Evolutionary conservation across 2,888 invertebrate genomes (phyloP).

Genomic region (Phengaris arion): DNA sequence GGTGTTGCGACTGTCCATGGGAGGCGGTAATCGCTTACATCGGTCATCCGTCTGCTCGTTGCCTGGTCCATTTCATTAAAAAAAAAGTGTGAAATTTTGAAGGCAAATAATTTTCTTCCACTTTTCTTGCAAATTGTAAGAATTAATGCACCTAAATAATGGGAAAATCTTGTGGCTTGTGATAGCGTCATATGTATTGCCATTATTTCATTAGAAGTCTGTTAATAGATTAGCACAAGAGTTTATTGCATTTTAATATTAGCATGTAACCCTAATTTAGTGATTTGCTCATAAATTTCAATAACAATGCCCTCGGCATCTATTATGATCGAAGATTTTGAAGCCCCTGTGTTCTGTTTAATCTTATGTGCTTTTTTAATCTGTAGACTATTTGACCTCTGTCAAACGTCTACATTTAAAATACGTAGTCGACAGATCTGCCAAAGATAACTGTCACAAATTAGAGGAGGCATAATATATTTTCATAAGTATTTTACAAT

Average conservation of each 20-base stretch:
- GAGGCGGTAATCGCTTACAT: too few species aligned
- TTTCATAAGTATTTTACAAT: not conserved
- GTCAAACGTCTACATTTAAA: not conserved
- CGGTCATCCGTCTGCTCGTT: too few species aligned
- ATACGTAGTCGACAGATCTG: not conserved
- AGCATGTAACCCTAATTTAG: constrained; percentile 26
- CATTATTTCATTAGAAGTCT: constrained; percentile 31
- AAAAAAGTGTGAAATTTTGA: too few species aligned
- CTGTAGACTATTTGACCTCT: too few species aligned
- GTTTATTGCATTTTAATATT: constrained; percentile 31
- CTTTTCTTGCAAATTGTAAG: too few species aligned
- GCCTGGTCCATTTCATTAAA: too few species aligned
- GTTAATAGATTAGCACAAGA: constrained; percentile 31
- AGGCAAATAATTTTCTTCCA: too few species aligned
- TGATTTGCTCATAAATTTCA: constrained; percentile 7
- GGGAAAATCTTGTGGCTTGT: constrained; percentile 29
- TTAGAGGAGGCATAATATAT: not conserved
- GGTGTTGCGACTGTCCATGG: too few species aligned
- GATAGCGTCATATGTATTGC: constrained; percentile 30
- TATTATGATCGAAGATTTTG: not conserved
- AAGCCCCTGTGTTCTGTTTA: constrained; percentile 6
- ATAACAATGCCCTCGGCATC: constrained; percentile 15
- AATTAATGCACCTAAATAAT: constrained; percentile 18
- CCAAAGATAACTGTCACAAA: constrained; percentile 19
- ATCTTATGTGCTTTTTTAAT: not conserved